These are phyloP conservation scores for Heliconius sara DNA, from an alignment of 2,888 invertebrate genomes.

Conservation along the genomic window DNA sequence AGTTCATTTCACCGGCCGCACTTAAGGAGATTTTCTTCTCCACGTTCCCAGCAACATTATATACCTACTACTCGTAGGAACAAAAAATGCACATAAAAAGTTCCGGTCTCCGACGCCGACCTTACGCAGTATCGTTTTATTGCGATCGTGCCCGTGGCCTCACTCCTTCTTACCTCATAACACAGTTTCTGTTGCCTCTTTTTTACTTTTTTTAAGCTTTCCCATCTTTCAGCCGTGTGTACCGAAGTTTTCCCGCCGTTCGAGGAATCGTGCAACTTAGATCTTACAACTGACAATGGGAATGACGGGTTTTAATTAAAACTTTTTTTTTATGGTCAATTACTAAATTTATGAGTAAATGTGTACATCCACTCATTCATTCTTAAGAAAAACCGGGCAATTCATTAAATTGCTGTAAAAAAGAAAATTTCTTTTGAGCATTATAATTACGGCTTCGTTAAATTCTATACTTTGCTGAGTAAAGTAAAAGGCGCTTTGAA, in stretches of 20 bases:
- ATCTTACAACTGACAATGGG: constrained; percentile 37
- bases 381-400: constrained; percentile 66
- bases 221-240: constrained; percentile 34
- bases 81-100: constrained; percentile 65
- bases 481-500: constrained; percentile 70
- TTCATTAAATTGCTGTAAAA: constrained; percentile 65
- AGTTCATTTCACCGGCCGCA: constrained; percentile 21
- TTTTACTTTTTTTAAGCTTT: constrained; percentile 41
- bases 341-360: constrained; percentile 49
- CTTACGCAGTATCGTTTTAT: constrained; percentile 80
- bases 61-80: constrained; percentile 47
- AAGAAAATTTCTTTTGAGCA: constrained; percentile 67
- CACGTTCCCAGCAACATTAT: constrained; percentile 47
- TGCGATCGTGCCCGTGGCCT: constrained; percentile 78
- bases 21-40: constrained; percentile 49
- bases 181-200: constrained; percentile 76
- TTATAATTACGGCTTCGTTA: constrained; percentile 77
- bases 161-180: constrained; percentile 80
- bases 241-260: constrained; percentile 33
- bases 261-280: constrained; percentile 10
- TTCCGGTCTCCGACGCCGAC: constrained; percentile 65
- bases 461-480: constrained; percentile 71
- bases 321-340: constrained; percentile 47
- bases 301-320: constrained; percentile 40
- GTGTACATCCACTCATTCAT: constrained; percentile 60